phyloP scores from a whole-genome alignment of 2,888 invertebrate species.

The Lamellibrachia satsuma region DNA sequence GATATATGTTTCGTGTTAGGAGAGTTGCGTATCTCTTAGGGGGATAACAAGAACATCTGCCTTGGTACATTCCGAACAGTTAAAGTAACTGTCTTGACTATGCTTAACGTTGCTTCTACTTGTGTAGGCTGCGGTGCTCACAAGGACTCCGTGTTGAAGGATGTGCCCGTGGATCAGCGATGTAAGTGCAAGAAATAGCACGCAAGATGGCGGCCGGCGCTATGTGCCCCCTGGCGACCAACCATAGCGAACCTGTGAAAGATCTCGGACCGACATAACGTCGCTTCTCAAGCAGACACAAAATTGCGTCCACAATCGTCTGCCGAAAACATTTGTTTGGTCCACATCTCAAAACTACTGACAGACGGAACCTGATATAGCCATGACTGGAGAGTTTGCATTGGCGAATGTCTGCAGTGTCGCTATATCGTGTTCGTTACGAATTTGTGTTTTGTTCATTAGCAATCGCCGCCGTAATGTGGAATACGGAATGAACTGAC shows the following conservation, averaged over 20 bases:
- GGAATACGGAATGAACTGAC: neutral
- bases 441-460: neutral
- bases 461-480: neutral
- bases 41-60: neutral
- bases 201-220: neutral
- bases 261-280: neutral
- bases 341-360: neutral
- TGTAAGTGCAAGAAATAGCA: conserved; percentile 21
- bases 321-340: neutral
- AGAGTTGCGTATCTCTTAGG: neutral
- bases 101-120: neutral
- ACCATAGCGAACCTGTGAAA: neutral
- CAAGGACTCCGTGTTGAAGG: conserved; percentile 4
- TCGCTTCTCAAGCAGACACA: neutral
- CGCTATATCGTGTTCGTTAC: neutral
- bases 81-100: neutral
- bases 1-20: neutral
- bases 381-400: neutral
- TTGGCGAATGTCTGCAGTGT: neutral
- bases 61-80: neutral
- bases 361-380: neutral
- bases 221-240: neutral
- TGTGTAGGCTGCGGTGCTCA: neutral
- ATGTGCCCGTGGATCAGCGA: neutral
- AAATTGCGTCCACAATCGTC: neutral